Base-by-base conservation (phyloP, 2,888 invertebrate species). In the Boloria selene region DNA sequence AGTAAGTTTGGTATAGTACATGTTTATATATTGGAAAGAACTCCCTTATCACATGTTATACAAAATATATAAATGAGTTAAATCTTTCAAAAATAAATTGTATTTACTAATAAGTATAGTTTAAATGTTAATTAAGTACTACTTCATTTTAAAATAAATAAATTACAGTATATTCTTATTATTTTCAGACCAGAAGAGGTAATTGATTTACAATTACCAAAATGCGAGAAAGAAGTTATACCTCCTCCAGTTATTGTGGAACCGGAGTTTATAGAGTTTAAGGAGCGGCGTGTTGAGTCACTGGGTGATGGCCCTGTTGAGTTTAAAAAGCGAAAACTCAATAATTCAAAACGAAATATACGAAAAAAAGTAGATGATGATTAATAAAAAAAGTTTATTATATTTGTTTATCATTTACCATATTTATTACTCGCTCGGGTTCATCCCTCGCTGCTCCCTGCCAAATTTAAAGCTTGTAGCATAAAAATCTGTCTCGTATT, bases 311-410 rank as follows among this genome's bases (percentile, higher is more conserved):
- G 88, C 2, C 92, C 91, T 18, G 90, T 88, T 3, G 93, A 93
- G 67, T 97, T 96, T 79, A 96, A 96, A 77, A 96, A 95, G 78
- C 88, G 96, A 66, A 96, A 95, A 86, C 85, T 95, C 16, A 92
- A 90, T 68, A 90, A 88, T 67, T 78, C 82, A 1, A 95, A 94
- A 76, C 92, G 93, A 73, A 95, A 95, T 79, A 93, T 93, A 67
- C 86, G 96, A 66, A 94, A 94, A 79, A 93, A 96, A 82, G 71
- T 93, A 26, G 93, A 94, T 75, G 94, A 95, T 75, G 94, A 95
- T 74, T 94, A 74, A 65, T 49, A 13, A 49, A 18, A 38, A 18
- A 31, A 7, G 38, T 31, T 26, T 13, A 50, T 38, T 56, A 44
- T 31, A 22, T 13, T 56, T 1, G 13, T 22, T 61, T 50, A 7